Evolutionary conservation across 1,140 invertebrate species (phyloP).

Genomic region (Portunus trituberculatus): DNA sequence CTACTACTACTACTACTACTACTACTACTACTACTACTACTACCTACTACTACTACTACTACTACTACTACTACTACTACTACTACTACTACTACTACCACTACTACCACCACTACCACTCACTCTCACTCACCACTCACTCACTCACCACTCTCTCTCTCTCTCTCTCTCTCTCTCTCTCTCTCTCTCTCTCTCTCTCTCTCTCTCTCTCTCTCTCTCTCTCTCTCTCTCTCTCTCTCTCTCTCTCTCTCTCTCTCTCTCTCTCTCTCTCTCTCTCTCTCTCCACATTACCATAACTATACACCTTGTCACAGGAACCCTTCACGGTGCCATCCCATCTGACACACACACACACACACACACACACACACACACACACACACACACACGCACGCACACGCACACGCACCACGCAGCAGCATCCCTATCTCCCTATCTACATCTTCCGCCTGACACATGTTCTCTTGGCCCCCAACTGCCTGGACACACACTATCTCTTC

Average conservation of each 20-base stretch:
- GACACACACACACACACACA: slow-evolving; percentile 5
- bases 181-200: not conserved
- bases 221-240: slow-evolving; percentile 38
- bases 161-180: slow-evolving; percentile 20
- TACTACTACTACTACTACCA: too few relatives aligned
- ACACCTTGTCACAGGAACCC: not conserved
- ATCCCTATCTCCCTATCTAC: too few relatives aligned
- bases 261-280: not conserved
- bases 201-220: slow-evolving; percentile 43
- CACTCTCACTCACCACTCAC: not conserved
- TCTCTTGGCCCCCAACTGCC: too few relatives aligned
- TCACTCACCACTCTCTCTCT: not conserved
- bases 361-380: slow-evolving; percentile 13
- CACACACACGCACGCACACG: not conserved
- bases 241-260: not conserved
- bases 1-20: too few relatives aligned
- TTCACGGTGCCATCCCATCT: not conserved
- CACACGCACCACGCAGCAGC: not conserved
- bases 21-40: too few relatives aligned
- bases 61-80: too few relatives aligned
- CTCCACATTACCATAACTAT: not conserved
- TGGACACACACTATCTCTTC: not conserved
- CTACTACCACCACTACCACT: too few relatives aligned
- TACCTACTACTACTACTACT: too few relatives aligned
- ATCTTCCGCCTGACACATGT: too few relatives aligned